Conservation (phyloP, 2,113 vertebrate species). For the Alosa alosa region DNA sequence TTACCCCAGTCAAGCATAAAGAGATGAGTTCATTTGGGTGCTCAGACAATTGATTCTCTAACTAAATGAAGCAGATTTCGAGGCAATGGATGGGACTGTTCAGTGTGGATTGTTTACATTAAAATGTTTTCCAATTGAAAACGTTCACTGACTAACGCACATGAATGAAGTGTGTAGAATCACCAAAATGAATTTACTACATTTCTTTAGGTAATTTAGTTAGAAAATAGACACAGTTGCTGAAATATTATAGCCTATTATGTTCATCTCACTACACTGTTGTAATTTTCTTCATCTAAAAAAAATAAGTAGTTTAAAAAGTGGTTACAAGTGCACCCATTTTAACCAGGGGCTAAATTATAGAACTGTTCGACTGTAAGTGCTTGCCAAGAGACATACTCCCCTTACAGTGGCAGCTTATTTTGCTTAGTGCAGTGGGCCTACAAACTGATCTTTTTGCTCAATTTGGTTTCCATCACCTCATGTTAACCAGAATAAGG, state of each 20-base stretch:
- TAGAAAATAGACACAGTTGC: background rate
- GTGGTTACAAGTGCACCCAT: background rate
- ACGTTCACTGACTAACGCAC: too few species aligned
- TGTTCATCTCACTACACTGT: background rate
- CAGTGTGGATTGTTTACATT: background rate
- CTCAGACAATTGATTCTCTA: background rate
- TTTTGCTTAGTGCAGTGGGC: background rate
- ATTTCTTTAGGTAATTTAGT: background rate
- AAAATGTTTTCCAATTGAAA: background rate
- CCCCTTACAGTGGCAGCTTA: background rate
- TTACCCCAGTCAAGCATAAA: conserved; percentile 20
- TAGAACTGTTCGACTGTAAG: background rate
- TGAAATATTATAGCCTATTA: too few species aligned
- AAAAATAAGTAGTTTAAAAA: background rate
- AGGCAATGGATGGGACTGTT: background rate
- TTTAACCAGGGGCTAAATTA: background rate
- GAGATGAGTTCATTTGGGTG: background rate
- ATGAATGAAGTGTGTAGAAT: background rate
- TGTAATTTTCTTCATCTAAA: background rate
- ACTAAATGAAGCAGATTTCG: background rate
- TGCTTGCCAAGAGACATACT: background rate
- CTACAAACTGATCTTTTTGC: background rate
- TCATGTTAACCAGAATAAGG: background rate
- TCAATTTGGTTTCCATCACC: background rate
- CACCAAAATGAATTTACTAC: background rate